Percentiles rank a stretch among this genome's conserved stretches.
Evolutionary conservation across 1,140 invertebrate species (phyloP).

Genomic region (Liolophura sinensis): DNA sequence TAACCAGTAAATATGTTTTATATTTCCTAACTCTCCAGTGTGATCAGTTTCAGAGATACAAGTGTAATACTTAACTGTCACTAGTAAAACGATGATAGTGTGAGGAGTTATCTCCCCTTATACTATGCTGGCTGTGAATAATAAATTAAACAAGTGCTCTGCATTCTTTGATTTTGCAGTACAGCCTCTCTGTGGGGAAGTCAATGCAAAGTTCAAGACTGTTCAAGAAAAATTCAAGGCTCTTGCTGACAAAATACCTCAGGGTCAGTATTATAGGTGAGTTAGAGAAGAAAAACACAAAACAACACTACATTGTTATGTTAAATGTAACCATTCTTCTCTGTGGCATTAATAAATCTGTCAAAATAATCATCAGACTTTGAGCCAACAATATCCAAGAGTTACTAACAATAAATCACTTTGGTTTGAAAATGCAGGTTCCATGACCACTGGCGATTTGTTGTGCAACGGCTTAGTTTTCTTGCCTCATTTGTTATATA

Average conservation of each 20-base stretch:
- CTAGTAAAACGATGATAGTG: too few relatives aligned
- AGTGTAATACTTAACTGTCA: too few relatives aligned
- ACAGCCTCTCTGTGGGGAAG: conserved; percentile 63
- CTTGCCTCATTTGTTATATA: conserved; percentile 77
- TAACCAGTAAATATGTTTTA: background rate
- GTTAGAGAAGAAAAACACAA: background rate
- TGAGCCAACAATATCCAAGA: background rate
- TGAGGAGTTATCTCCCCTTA: too few relatives aligned
- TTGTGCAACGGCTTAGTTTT: conserved; percentile 79
- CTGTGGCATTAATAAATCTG: background rate
- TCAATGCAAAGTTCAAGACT: conserved; percentile 64
- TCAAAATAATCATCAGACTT: background rate
- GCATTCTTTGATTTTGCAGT: conserved; percentile 59
- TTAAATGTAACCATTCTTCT: background rate
- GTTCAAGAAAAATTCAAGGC: conserved; percentile 65
- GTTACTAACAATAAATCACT: conserved; percentile 3
- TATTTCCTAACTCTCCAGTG: background rate
- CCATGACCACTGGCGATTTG: conserved; percentile 84
- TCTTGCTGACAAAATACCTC: conserved; percentile 66
- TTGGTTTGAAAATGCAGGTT: conserved; percentile 61
- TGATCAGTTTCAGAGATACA: background rate
- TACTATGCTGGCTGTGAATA: too few relatives aligned
- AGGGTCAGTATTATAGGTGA: conserved; percentile 71
- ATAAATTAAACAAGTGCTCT: background rate
- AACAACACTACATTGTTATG: background rate